Conservation (phyloP, 2,113 vertebrate species). For the Paedocypris sp. region DNA sequence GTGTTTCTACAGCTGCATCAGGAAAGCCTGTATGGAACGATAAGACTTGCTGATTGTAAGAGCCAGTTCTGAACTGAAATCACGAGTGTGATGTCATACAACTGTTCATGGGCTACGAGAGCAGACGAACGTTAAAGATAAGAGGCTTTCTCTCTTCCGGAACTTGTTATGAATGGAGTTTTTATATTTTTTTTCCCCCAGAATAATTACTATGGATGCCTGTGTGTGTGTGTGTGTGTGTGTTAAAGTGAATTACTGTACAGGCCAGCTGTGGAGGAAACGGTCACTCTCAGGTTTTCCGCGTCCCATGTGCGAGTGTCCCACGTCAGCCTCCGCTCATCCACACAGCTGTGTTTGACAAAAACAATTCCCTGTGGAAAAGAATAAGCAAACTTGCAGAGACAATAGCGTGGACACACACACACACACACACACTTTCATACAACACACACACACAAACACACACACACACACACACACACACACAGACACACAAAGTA, state of each 20-base stretch:
- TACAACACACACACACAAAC: no score
- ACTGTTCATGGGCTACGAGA: conserved; percentile 37
- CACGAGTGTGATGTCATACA: conserved; percentile 50
- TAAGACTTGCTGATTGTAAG: conserved; percentile 39
- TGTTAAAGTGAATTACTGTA: conserved; percentile 1
- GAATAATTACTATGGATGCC: no score
- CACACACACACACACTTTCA: conserved; percentile 10
- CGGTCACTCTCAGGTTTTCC: conserved; percentile 49
- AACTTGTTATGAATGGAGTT: no score
- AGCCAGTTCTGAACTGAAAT: conserved; percentile 35
- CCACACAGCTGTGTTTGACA: conserved; percentile 32
- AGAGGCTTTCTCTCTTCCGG: conserved; percentile 58
- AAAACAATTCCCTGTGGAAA: conserved; percentile 27
- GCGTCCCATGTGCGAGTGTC: conserved; percentile 40
- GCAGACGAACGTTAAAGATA: conserved; percentile 6
- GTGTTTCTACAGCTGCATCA: conserved; percentile 38
- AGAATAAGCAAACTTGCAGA: conserved; percentile 13
- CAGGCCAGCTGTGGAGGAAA: conserved; percentile 61
- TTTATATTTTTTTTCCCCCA: no score
- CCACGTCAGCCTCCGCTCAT: conserved; percentile 34
- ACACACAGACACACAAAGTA: no score
- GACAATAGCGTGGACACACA: conserved; percentile 25
- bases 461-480: no score
- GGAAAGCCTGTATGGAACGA: conserved; percentile 32
- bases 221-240: conserved; percentile 15